phyloP scores from a whole-genome alignment of 1,140 invertebrate species.

The Calosoma granatense region DNA sequence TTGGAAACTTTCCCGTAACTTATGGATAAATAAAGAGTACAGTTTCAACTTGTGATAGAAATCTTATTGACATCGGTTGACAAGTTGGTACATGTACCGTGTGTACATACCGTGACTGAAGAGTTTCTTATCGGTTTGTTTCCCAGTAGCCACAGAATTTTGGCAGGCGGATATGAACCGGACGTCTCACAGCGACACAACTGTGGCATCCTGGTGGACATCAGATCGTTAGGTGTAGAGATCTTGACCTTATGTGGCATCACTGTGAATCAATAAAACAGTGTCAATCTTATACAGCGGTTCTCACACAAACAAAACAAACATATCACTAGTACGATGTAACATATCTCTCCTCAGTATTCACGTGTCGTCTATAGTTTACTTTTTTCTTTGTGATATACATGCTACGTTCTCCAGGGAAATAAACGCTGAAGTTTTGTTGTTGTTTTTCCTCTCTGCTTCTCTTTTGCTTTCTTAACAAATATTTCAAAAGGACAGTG shows the following conservation, averaged over 20 bases:
- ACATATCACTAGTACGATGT: too few relatives aligned
- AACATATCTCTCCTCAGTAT: background rate
- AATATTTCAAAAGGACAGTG: background rate
- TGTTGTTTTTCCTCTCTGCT: background rate
- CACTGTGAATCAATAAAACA: slow-evolving; percentile 38
- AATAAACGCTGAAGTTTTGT: slow-evolving; percentile 5
- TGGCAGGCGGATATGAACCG: slow-evolving; percentile 63
- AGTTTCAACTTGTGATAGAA: too few relatives aligned
- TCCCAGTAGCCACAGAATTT: slow-evolving; percentile 59
- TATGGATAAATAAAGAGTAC: too few relatives aligned
- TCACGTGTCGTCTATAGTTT: background rate
- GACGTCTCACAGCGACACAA: slow-evolving; percentile 55
- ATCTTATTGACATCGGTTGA: too few relatives aligned
- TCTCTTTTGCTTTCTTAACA: background rate
- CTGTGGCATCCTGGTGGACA: slow-evolving; percentile 49
- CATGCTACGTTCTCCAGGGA: background rate
- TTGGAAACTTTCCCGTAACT: too few relatives aligned
- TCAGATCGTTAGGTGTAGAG: slow-evolving; percentile 44
- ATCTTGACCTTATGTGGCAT: slow-evolving; percentile 61
- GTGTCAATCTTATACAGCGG: background rate
- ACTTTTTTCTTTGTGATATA: slow-evolving; percentile 3
- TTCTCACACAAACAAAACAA: too few relatives aligned
- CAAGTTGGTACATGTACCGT: too few relatives aligned
- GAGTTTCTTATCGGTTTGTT: slow-evolving; percentile 49
- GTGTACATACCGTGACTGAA: slow-evolving; percentile 39